Evolutionary conservation across 2,797 vertebrate genomes (phyloP), one percentile per base, ranked within the genome.

Genomic region (Choloepus didactylus): DNA sequence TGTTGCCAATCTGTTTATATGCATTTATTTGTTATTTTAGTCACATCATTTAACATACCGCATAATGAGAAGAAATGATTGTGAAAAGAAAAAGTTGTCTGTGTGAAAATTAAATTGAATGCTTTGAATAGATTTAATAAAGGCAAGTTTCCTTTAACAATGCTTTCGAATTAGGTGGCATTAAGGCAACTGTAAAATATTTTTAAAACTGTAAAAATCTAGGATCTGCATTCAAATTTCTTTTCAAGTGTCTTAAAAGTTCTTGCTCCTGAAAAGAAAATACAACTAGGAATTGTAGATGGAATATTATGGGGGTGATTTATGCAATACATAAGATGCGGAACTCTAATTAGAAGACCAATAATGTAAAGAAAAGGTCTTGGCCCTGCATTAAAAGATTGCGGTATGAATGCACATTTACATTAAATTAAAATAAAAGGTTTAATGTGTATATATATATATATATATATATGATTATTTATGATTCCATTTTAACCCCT

Each of bases 401-500:
- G 51, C 16, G 91, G 56, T 67, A 56, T 81, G 59, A 91, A 94
- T 89, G 15, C 31, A 76, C 46, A 95, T 67, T 95, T 92, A 89
- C 41, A 91, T 76, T 92, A 91, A 95, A 72, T 76, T 90, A 94
- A 64, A 94, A 87, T 64, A 83, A 87, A 92, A 89, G 83, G 66
- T 91, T 95, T 84, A 90, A 73, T 21, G 69, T 35, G 89, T 35
- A 27, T 9, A 76, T 31, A 92, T 59, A 38, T 21, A 91, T 41
- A 86, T 56, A 86, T 46, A 51, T 51, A 35, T 12, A 75, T 35
- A 88, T 49, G 35, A 80, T 60, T 91, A 93, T 44, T 83, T 87
- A 89, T 92, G 75, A 91, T 93, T 91, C 66, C 88, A 19, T 72
- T 88, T 95, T 70, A 96, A 85, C 70, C 7, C n/a, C 46, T 94